Evolutionary conservation across 2,113 vertebrate species (phyloP).

Genomic region (Zosterops hypoxanthus): DNA sequence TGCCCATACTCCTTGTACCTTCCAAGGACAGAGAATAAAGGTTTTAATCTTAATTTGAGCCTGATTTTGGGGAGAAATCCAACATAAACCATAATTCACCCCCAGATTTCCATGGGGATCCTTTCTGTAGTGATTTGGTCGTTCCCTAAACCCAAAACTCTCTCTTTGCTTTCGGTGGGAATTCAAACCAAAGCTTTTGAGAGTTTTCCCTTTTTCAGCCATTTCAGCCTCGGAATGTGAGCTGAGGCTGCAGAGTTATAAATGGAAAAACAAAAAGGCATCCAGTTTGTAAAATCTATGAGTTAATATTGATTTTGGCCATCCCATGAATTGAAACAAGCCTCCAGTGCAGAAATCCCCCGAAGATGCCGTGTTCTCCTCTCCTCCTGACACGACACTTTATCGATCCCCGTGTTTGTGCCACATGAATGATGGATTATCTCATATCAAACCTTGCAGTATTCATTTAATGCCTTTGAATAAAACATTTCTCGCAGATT

Average conservation of each 20-base stretch:
- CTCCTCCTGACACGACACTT: not conserved
- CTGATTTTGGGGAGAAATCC: not conserved
- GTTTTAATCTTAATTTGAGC: not conserved
- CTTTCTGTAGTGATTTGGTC: not conserved
- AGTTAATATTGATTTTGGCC: not conserved
- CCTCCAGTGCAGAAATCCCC: not conserved
- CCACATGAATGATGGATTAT: slow-evolving; percentile 61
- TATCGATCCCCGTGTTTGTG: slow-evolving; percentile 30
- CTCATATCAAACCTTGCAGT: slow-evolving; percentile 42
- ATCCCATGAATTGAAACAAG: slow-evolving; percentile 1
- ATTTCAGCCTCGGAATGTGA: rapidly evolving
- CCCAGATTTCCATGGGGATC: not conserved
- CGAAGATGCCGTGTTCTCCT: not conserved
- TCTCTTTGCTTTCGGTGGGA: not conserved
- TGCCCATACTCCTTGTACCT: not conserved
- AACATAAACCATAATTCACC: not conserved
- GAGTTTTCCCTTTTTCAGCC: not conserved
- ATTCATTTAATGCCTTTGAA: slow-evolving; percentile 75
- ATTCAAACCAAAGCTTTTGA: not conserved
- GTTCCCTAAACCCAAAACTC: not conserved
- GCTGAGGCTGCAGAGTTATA: not conserved
- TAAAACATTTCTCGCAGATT: slow-evolving; percentile 78
- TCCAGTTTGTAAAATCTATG: slow-evolving; percentile 18
- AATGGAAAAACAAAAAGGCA: not conserved
- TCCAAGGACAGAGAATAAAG: not conserved